Conservation (phyloP, 2,888 invertebrate genomes). For the Gymnosoma rotundatum region DNA sequence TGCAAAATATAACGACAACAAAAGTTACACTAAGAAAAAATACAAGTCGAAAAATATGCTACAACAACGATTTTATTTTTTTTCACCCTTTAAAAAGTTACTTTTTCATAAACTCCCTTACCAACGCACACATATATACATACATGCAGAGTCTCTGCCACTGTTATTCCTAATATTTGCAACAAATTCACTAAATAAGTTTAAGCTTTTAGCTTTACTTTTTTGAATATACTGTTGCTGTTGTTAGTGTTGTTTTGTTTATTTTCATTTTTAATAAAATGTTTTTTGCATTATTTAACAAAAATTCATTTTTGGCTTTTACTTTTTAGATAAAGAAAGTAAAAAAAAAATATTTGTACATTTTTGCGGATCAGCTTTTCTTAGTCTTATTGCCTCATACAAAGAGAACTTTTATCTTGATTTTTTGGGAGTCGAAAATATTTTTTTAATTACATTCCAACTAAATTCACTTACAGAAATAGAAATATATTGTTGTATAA, state of each 20-base stretch:
- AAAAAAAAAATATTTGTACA: no score
- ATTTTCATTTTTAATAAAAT: slow-evolving; percentile 8
- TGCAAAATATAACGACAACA: slow-evolving; percentile 33
- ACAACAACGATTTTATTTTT: slow-evolving; percentile 15
- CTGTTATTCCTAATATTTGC: background rate
- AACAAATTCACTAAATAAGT: slow-evolving; percentile 30
- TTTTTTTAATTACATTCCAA: background rate
- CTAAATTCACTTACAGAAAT: background rate
- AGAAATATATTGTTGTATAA: no score
- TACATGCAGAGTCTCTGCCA: background rate
- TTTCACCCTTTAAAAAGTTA: slow-evolving; percentile 6
- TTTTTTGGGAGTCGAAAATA: background rate
- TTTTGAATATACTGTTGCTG: slow-evolving; percentile 11
- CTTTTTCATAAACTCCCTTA: slow-evolving; percentile 11
- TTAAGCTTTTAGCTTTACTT: slow-evolving; percentile 42
- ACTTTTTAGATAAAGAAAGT: background rate
- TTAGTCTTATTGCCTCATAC: no score
- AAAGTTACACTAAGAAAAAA: background rate
- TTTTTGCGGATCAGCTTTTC: no score
- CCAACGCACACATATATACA: background rate
- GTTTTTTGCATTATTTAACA: slow-evolving; percentile 44
- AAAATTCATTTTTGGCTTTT: slow-evolving; percentile 39
- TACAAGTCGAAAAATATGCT: slow-evolving; percentile 10
- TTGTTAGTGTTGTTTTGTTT: slow-evolving; percentile 24
- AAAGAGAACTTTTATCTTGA: background rate